Percentiles rank a stretch among this genome's conserved stretches.
These are phyloP conservation scores for Epinotia bilunana DNA, from an alignment of 2,888 invertebrate genomes.

Conservation along the genomic window DNA sequence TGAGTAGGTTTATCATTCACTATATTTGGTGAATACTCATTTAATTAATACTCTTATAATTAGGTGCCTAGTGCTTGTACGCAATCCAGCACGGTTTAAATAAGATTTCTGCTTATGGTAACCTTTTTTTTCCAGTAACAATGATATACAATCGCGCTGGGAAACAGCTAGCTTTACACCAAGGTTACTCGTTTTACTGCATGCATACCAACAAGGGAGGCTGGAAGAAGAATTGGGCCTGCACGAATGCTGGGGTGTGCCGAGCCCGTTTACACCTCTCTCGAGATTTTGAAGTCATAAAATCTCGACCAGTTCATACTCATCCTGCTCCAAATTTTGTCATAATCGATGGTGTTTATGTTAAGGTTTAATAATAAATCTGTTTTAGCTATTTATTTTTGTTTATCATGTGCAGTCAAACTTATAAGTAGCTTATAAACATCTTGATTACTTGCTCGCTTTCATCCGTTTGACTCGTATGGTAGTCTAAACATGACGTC, in stretches of 20 bases:
- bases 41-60: too few species aligned
- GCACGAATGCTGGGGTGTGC: not conserved
- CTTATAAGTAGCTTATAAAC: not conserved
- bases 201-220: not conserved
- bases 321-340: conserved; percentile 26
- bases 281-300: conserved; percentile 6
- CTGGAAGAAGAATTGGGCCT: not conserved
- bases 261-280: conserved; percentile 44
- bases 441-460: too few species aligned
- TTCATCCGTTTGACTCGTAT: too few species aligned
- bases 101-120: not conserved
- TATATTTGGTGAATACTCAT: too few species aligned
- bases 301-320: conserved; percentile 17
- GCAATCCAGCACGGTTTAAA: too few species aligned
- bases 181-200: conserved; percentile 25
- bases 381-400: not conserved
- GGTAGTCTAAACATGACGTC: too few species aligned
- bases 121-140: not conserved
- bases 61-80: too few species aligned
- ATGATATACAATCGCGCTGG: not conserved
- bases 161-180: conserved; percentile 3
- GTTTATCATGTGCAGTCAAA: not conserved
- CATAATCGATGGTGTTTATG: conserved; percentile 1
- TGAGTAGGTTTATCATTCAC: too few species aligned
- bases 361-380: not conserved